These are phyloP conservation scores for Diarsia rubi DNA, from an alignment of 2,888 invertebrate genomes.

Conservation along the genomic window DNA sequence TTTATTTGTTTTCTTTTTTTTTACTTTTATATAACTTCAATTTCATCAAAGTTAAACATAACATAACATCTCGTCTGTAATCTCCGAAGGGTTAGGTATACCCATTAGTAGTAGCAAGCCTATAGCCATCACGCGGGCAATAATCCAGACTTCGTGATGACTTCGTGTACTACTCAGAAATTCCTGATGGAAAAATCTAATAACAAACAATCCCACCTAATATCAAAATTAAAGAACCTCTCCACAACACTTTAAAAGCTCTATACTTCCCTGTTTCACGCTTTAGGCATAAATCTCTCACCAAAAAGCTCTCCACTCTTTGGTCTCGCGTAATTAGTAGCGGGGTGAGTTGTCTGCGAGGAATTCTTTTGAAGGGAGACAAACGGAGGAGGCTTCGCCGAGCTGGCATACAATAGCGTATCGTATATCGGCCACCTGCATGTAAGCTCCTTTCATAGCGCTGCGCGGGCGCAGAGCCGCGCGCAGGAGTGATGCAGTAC, in stretches of 20 bases:
- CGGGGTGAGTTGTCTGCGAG: conserved; percentile 87
- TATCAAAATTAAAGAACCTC: neutral
- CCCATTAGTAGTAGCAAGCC: too few relatives aligned
- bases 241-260: neutral
- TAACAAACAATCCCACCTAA: too few relatives aligned
- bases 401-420: conserved; percentile 85
- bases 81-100: too few relatives aligned
- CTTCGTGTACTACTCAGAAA: too few relatives aligned
- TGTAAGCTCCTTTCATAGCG: conserved; percentile 79
- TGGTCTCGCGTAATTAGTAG: conserved; percentile 87
- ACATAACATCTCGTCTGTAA: too few relatives aligned
- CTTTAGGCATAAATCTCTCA: conserved; percentile 32
- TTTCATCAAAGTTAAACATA: neutral
- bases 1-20: neutral
- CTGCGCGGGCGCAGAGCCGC: conserved; percentile 61
- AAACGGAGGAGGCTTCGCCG: conserved; percentile 83
- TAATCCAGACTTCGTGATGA: too few relatives aligned
- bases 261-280: neutral
- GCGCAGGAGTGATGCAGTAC: conserved; percentile 51
- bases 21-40: neutral
- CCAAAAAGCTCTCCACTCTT: conserved; percentile 71
- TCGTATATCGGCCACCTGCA: conserved; percentile 91
- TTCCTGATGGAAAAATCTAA: too few relatives aligned
- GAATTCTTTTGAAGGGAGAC: conserved; percentile 88
- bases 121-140: too few relatives aligned